A percentile compares a stretch with the other conserved stretches of the same genome.
Evolutionary conservation across 2,797 vertebrate genomes (phyloP).

Genomic region (Anomalospiza imberbis): DNA sequence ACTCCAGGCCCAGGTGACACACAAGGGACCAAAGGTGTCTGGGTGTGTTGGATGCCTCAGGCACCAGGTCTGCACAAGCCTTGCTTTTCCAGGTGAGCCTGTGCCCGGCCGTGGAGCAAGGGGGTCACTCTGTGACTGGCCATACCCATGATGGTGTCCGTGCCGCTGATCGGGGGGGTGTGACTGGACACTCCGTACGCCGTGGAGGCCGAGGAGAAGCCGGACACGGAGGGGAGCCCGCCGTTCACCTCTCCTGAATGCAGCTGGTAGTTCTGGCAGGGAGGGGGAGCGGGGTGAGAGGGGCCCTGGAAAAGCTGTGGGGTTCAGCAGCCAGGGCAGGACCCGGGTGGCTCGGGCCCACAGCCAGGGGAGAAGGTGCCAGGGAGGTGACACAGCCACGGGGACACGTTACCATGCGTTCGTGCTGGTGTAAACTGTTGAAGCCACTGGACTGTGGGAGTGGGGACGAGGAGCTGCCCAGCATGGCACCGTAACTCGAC

Average conservation of each 20-base stretch:
- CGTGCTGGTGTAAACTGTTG: slow-evolving; percentile 89
- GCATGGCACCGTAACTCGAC: slow-evolving; percentile 86
- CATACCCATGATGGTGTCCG: slow-evolving; percentile 89
- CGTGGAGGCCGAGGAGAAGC: slow-evolving; percentile 85
- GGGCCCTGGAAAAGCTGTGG: neutral
- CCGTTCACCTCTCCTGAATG: slow-evolving; percentile 92
- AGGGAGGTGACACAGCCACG: neutral
- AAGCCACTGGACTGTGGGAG: slow-evolving; percentile 85
- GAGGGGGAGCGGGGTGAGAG: neutral
- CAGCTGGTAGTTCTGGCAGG: slow-evolving; percentile 89
- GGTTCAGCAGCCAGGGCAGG: neutral
- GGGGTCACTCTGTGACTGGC: accelerated
- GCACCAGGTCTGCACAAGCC: neutral
- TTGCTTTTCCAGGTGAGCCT: neutral
- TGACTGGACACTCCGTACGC: slow-evolving; percentile 87
- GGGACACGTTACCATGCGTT: slow-evolving; percentile 85
- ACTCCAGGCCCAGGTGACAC: neutral
- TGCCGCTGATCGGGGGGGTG: slow-evolving; percentile 87
- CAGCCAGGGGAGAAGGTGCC: neutral
- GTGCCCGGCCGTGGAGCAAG: accelerated
- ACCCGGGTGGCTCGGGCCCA: neutral
- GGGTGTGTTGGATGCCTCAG: neutral
- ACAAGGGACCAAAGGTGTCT: neutral
- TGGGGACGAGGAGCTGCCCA: slow-evolving; percentile 82
- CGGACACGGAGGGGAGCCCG: slow-evolving; percentile 78